Evolutionary conservation across 2,888 invertebrate genomes (phyloP), one percentile per base, ranked within the genome.

Genomic region (Epiperipatus broadwayi): DNA sequence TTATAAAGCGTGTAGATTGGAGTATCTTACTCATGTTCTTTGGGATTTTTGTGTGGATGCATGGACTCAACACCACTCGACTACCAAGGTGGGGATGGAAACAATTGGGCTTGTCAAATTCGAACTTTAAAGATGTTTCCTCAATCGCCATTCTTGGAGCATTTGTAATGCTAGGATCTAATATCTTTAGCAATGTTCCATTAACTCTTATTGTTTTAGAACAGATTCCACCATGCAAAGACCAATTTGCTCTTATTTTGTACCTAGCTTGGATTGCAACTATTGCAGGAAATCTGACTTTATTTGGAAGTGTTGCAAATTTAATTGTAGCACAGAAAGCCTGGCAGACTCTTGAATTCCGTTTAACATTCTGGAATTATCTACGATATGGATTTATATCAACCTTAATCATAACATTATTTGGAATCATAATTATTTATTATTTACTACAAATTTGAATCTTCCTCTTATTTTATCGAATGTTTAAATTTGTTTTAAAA

Each of bases 161-260:
- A 14, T 46, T 48, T 33, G 42, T 46, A 8, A 25, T 46, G 5
- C 14, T 47, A 22, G 44, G 47, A n/a, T 41, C 44, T 4, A 48
- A 48, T 21, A 31, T 47, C 15, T 46, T 48, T 40, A 45, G 47
- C 22, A 47, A 47, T 34, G 47, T 48, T 10, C 48, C 48, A 4
- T 29, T 48, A 20, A 45, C 46, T 4, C 30, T 48, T 2, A 39
- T 48, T 5, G 41, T 48, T 4, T 35, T 48, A 3, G 46, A 45
- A 25, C 46, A 44, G 40, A 32, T 48, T 30, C 36, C 37, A 33
- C 48, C 47, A 1, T 43, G 45, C 21, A 27, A 22, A 7, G 22
- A 46, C 18, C 45, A 46, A 37, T 25, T 47, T 2, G 35, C 33
- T 15, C 34, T 46, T 15, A 46, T 48, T 3, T 36, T 48, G 2